These are phyloP conservation scores for Platycheirus rosarum DNA, from an alignment of 2,888 invertebrate species.

Conservation along the genomic window DNA sequence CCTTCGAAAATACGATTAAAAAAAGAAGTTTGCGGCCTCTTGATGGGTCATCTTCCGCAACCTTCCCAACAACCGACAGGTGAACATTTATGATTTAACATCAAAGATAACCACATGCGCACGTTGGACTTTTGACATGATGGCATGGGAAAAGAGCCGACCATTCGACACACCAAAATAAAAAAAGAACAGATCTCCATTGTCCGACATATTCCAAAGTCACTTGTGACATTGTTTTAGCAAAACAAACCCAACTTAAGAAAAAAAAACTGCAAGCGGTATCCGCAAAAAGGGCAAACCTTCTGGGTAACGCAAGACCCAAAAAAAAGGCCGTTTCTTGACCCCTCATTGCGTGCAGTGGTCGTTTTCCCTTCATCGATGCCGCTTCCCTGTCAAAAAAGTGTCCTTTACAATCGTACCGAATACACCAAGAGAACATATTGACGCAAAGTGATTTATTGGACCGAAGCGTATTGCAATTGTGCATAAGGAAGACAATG, in stretches of 20 bases:
- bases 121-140: slow-evolving; percentile 69
- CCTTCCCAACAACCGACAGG: slow-evolving; percentile 69
- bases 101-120: slow-evolving; percentile 73
- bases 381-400: slow-evolving; percentile 39
- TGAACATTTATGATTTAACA: slow-evolving; percentile 73
- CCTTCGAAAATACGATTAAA: neutral
- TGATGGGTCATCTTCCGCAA: slow-evolving; percentile 40
- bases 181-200: slow-evolving; percentile 43
- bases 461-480: slow-evolving; percentile 56
- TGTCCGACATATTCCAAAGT: slow-evolving; percentile 48
- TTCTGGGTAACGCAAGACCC: slow-evolving; percentile 64
- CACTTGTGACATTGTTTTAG: slow-evolving; percentile 48
- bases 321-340: slow-evolving; percentile 51
- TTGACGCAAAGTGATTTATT: slow-evolving; percentile 74
- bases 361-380: slow-evolving; percentile 17
- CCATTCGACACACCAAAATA: slow-evolving; percentile 33
- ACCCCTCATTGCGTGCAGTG: slow-evolving; percentile 64
- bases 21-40: slow-evolving; percentile 43
- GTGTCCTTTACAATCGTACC: slow-evolving; percentile 53
- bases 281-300: slow-evolving; percentile 45
- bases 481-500: slow-evolving; percentile 55
- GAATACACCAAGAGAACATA: slow-evolving; percentile 53
- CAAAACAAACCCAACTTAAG: neutral
- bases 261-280: slow-evolving; percentile 19
- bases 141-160: slow-evolving; percentile 64